Percentiles rank a stretch among this genome's conserved stretches.
These are phyloP conservation scores for Tangara arthus DNA, from an alignment of 2,797 vertebrate species.

Conservation along the genomic window DNA sequence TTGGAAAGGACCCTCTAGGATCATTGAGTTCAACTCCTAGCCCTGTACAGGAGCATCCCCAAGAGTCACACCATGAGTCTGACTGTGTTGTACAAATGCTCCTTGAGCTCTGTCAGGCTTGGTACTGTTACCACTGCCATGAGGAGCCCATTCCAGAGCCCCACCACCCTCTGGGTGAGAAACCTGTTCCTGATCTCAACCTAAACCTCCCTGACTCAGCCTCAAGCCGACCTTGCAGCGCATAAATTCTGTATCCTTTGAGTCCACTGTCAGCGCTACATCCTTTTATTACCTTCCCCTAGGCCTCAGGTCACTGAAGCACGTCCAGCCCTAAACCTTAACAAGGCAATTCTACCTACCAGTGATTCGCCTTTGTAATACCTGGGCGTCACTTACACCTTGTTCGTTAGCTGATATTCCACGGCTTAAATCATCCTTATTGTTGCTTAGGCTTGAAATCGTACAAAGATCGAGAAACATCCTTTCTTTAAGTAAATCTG, in stretches of 20 bases:
- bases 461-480: neutral
- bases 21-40: neutral
- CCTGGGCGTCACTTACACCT: neutral
- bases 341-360: neutral
- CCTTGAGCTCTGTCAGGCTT: neutral
- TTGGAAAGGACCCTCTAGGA: neutral
- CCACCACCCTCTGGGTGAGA: neutral
- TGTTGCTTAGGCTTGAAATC: neutral
- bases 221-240: fast-evolving
- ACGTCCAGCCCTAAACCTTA: neutral
- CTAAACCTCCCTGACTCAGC: neutral
- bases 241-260: neutral
- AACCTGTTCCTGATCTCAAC: fast-evolving
- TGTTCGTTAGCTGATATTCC: neutral
- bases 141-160: neutral
- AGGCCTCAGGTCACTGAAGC: neutral
- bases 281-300: neutral
- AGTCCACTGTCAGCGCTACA: neutral
- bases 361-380: neutral
- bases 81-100: neutral
- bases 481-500: neutral
- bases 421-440: neutral
- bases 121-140: neutral
- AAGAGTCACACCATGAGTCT: neutral
- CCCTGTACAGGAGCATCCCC: neutral